Percentiles rank a stretch among this genome's conserved stretches.
phyloP scores from a whole-genome alignment of 1,140 invertebrate genomes.

The Saxidomus purpurata region DNA sequence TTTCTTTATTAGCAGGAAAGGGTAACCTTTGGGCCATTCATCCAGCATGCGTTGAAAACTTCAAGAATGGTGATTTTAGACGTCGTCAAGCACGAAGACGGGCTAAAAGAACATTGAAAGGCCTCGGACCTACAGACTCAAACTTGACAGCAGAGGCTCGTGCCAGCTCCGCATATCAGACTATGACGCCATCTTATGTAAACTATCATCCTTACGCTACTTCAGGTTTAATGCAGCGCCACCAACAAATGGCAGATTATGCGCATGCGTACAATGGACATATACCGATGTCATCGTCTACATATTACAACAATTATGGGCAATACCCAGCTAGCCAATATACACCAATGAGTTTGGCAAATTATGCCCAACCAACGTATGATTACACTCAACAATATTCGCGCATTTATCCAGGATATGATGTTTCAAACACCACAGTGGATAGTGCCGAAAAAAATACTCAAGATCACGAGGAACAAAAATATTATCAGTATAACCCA shows the following conservation, averaged over 20 bases:
- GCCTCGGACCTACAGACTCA: neutral
- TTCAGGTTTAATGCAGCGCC: neutral
- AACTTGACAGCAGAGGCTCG: neutral
- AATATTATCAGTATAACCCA: neutral
- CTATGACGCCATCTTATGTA: constrained; percentile 72
- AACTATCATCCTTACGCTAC: constrained; percentile 70
- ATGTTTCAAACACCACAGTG: neutral
- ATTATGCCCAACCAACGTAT: neutral
- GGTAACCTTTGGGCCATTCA: constrained; percentile 99
- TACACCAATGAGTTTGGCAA: neutral
- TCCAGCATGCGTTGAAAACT: constrained; percentile 97
- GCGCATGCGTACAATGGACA: constrained; percentile 12
- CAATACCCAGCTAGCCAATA: neutral
- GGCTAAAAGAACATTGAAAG: constrained; percentile 72
- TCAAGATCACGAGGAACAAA: neutral
- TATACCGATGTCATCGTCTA: neutral
- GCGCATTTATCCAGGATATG: neutral
- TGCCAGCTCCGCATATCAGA: constrained; percentile 65
- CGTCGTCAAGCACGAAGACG: constrained; percentile 95
- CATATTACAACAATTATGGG: neutral
- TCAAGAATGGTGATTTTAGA: constrained; percentile 97
- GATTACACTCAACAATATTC: neutral
- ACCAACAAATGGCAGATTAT: constrained; percentile 13
- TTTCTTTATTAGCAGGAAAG: constrained; percentile 88
- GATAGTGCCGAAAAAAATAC: neutral